phyloP scores from a whole-genome alignment of 2,797 vertebrate species.

The Peromyscus attwateri region DNA sequence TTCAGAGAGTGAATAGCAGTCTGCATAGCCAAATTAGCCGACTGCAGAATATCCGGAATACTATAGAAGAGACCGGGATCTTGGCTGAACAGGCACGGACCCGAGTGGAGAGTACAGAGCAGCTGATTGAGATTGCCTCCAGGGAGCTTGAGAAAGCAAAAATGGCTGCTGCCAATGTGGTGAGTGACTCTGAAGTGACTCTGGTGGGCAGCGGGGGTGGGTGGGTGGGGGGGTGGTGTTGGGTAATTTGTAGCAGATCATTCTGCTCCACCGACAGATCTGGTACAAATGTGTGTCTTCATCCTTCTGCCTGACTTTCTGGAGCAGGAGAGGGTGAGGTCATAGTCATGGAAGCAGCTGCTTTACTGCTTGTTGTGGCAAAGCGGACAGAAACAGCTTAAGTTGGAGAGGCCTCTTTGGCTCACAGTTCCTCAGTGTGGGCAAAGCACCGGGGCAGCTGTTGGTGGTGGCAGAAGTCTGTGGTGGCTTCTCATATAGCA shows the following conservation, averaged over 20 bases:
- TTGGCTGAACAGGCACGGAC: constrained; percentile 92
- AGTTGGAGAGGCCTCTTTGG: background rate
- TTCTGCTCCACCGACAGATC: background rate
- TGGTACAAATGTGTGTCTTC: background rate
- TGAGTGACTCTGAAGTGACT: constrained; percentile 84
- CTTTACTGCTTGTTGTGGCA: background rate
- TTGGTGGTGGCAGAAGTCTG: background rate
- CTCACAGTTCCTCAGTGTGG: background rate
- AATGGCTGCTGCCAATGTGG: constrained; percentile 94
- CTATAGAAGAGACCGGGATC: constrained; percentile 91
- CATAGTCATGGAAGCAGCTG: too few species aligned
- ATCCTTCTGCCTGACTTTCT: background rate
- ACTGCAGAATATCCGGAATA: constrained; percentile 94
- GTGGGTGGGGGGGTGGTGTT: background rate
- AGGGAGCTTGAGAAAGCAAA: constrained; percentile 95
- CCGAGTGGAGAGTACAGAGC: constrained; percentile 91
- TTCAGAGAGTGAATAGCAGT: constrained; percentile 93
- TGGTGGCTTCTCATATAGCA: background rate
- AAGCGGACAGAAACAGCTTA: background rate
- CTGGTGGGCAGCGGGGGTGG: fast-evolving
- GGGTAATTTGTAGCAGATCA: background rate
- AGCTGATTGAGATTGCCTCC: constrained; percentile 93
- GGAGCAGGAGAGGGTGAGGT: background rate
- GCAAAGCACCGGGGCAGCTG: background rate
- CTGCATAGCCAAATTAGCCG: constrained; percentile 94